These are phyloP conservation scores for Rachycentron canadum DNA, from an alignment of 2,797 vertebrate genomes.

Conservation along the genomic window DNA sequence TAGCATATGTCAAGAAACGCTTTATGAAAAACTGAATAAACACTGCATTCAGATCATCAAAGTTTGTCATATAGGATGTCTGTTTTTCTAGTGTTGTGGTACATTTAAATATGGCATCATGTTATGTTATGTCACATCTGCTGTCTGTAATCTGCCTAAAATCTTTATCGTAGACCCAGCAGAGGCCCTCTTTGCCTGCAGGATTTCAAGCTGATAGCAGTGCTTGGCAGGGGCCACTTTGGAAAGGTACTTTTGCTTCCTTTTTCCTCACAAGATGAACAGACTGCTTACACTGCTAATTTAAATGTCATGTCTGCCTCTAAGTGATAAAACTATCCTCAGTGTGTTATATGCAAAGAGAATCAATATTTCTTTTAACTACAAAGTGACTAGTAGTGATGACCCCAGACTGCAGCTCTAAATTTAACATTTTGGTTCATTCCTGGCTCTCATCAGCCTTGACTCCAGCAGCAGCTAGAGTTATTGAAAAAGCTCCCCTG, in stretches of 20 bases:
- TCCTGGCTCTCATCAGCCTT: background rate
- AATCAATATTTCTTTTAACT: background rate
- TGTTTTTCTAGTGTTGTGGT: background rate
- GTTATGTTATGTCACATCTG: constrained; percentile 2
- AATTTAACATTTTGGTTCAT: background rate
- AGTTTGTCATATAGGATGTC: background rate
- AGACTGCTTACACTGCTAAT: background rate
- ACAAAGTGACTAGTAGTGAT: background rate
- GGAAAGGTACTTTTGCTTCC: constrained; percentile 86
- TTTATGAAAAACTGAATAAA: background rate
- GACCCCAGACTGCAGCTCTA: background rate
- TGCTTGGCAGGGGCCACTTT: constrained; percentile 93
- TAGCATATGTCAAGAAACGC: constrained; percentile 30
- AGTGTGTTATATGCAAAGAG: background rate
- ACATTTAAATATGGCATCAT: background rate
- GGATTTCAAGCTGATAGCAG: constrained; percentile 90
- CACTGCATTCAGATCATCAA: background rate
- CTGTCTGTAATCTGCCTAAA: background rate
- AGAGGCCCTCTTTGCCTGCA: constrained; percentile 83
- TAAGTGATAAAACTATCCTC: background rate
- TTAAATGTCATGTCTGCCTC: background rate
- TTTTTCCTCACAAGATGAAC: background rate
- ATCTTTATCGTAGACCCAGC: constrained; percentile 65
- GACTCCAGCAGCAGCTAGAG: too few relatives aligned
- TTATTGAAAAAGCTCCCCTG: too few relatives aligned